phyloP scores from a whole-genome alignment of 1,140 invertebrate genomes.

The Chrysoperla carnea region DNA sequence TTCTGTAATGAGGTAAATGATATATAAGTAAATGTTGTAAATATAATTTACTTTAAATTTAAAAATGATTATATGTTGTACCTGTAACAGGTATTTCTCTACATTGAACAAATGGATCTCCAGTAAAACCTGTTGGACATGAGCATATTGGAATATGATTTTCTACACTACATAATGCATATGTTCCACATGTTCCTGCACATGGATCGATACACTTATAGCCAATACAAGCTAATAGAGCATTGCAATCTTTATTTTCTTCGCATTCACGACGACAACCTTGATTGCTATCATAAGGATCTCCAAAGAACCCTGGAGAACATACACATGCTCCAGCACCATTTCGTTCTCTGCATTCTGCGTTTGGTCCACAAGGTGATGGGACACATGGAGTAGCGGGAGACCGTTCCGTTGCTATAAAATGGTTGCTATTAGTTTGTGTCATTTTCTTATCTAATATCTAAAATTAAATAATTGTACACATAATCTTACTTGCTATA shows the following conservation, averaged over 20 bases:
- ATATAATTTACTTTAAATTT: background rate
- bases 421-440: conserved; percentile 2
- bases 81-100: conserved; percentile 31
- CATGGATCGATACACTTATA: conserved; percentile 65
- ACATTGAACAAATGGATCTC: conserved; percentile 66
- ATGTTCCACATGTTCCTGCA: conserved; percentile 48
- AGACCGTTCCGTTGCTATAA: conserved; percentile 17
- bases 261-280: conserved; percentile 65
- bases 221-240: conserved; percentile 46
- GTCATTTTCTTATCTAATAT: background rate
- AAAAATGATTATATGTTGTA: conserved; percentile 18
- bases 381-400: conserved; percentile 39
- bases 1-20: background rate
- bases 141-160: conserved; percentile 58
- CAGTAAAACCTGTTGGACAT: conserved; percentile 52
- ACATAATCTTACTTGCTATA: conserved; percentile 21
- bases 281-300: conserved; percentile 42
- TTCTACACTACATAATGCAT: conserved; percentile 53
- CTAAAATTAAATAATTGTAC: no score
- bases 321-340: conserved; percentile 61
- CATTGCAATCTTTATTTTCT: conserved; percentile 49
- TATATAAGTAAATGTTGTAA: background rate
- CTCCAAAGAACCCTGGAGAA: conserved; percentile 51
- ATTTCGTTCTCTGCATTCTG: conserved; percentile 56
- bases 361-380: conserved; percentile 65